Evolutionary conservation across 2,888 invertebrate genomes (phyloP).

Genomic region (Caenorhabditis becei): DNA sequence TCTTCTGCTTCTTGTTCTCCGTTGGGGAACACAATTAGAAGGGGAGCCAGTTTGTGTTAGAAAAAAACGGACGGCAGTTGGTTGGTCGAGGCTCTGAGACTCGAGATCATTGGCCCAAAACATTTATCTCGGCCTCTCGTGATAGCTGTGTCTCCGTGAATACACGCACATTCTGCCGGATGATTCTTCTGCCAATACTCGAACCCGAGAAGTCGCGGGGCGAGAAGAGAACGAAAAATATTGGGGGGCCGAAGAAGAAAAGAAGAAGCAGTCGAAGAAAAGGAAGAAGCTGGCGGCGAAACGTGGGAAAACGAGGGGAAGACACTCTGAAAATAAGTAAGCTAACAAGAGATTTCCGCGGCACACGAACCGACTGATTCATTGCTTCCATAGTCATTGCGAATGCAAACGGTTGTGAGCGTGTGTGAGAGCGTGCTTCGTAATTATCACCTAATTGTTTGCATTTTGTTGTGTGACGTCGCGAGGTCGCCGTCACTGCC

Average conservation of each 20-base stretch:
- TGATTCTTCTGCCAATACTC: constrained; percentile 17
- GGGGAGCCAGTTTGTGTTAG: constrained; percentile 8
- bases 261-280: constrained; percentile 6
- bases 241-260: background rate
- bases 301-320: constrained; percentile 2
- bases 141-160: constrained; percentile 34
- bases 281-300: background rate
- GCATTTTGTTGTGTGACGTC: constrained; percentile 53
- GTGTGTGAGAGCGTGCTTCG: constrained; percentile 11
- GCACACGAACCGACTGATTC: constrained; percentile 7
- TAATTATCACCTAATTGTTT: constrained; percentile 51
- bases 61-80: constrained; percentile 39
- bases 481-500: constrained; percentile 31
- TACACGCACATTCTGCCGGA: background rate
- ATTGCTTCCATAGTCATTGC: constrained; percentile 2
- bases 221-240: constrained; percentile 20
- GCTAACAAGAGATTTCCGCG: background rate
- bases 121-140: constrained; percentile 36
- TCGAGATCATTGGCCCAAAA: constrained; percentile 42
- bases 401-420: constrained; percentile 1
- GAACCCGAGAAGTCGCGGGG: constrained; percentile 12
- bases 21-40: constrained; percentile 54
- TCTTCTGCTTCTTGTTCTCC: no score
- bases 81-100: constrained; percentile 28
- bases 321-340: background rate